Conservation (phyloP, 2,888 invertebrate species). For the Pseudococcus jackbeardsleyi region DNA sequence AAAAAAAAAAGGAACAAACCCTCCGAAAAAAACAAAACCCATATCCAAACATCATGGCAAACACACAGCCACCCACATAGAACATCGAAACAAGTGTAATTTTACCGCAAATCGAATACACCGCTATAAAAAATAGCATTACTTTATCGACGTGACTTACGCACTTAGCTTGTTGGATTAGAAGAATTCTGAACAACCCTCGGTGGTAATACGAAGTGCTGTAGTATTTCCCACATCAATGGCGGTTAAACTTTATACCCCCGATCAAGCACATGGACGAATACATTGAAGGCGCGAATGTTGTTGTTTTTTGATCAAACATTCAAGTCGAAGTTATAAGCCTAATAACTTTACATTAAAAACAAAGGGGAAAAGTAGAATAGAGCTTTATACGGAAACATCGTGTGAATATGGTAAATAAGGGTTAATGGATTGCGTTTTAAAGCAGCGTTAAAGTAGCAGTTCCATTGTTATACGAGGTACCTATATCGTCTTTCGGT, state of each 20-base stretch:
- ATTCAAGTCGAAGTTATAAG: constrained; percentile 64
- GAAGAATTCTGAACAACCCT: constrained; percentile 52
- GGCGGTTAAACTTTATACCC: constrained; percentile 45
- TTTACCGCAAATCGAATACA: constrained; percentile 35
- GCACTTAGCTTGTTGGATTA: constrained; percentile 38
- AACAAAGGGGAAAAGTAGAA: constrained; percentile 62
- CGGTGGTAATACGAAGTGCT: constrained; percentile 23
- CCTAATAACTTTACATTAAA: constrained; percentile 65
- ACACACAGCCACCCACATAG: not conserved
- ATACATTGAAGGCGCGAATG: constrained; percentile 61
- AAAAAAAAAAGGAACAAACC: not conserved
- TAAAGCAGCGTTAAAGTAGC: constrained; percentile 7
- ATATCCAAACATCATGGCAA: not conserved
- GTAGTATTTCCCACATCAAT: constrained; percentile 57
- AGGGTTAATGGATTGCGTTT: constrained; percentile 57
- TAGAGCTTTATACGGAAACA: constrained; percentile 58
- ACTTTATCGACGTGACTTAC: constrained; percentile 50
- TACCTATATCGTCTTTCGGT: not conserved
- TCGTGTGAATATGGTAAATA: constrained; percentile 35
- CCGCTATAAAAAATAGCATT: constrained; percentile 38
- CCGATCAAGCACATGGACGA: constrained; percentile 51
- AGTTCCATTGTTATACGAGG: constrained; percentile 18
- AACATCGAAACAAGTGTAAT: constrained; percentile 21
- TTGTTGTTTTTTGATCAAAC: constrained; percentile 64
- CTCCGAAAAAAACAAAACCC: not conserved